phyloP scores from a whole-genome alignment of 2,113 vertebrate genomes.

The Calypte anna region DNA sequence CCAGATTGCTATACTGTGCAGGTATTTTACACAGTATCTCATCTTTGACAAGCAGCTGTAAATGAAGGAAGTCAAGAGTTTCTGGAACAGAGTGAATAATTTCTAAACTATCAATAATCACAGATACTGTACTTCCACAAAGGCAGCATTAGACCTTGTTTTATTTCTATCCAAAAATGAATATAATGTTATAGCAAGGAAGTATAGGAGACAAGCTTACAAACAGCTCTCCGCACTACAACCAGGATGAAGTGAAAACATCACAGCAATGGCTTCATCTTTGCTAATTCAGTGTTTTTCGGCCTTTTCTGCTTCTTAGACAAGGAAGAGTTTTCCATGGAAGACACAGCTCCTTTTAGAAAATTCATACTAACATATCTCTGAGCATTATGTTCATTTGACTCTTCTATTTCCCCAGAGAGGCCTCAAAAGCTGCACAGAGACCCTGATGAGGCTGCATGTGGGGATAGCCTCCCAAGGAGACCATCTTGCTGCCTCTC shows the following conservation, averaged over 20 bases:
- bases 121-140: background rate
- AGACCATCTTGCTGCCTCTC: background rate
- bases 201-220: background rate
- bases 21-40: background rate
- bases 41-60: background rate
- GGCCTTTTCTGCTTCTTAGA: background rate
- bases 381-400: background rate
- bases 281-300: background rate
- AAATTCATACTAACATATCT: background rate
- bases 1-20: slow-evolving; percentile 4
- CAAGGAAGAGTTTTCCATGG: background rate
- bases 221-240: background rate
- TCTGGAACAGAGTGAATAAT: background rate
- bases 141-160: slow-evolving; percentile 24
- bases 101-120: slow-evolving; percentile 6
- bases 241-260: background rate
- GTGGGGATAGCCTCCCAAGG: background rate
- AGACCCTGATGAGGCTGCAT: background rate
- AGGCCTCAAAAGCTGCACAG: background rate
- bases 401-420: background rate
- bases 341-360: background rate
- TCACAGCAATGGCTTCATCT: background rate
- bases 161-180: background rate
- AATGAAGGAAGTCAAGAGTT: background rate
- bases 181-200: background rate